Conservation (phyloP, 2,113 vertebrate species). For the Mastomys coucha region DNA sequence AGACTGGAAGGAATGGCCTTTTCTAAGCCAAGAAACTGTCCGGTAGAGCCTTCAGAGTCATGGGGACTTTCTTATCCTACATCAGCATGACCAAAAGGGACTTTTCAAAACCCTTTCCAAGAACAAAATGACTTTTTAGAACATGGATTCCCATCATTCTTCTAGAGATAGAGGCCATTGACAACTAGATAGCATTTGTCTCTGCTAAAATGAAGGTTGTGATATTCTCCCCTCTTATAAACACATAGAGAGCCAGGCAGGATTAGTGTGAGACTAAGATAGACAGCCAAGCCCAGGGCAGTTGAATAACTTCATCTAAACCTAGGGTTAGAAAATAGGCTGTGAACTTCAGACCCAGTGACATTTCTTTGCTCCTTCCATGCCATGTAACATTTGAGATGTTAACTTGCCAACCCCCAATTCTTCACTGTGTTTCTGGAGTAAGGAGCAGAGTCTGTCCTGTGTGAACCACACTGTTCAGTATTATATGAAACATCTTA, state of each 20-base stretch:
- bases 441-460: background rate
- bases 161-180: background rate
- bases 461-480: slow-evolving; percentile 27
- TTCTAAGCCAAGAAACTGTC: slow-evolving; percentile 61
- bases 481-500: slow-evolving; percentile 43
- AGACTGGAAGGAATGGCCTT: background rate
- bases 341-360: background rate
- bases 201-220: background rate
- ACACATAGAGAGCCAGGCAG: background rate
- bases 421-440: slow-evolving; percentile 19
- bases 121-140: slow-evolving; percentile 54
- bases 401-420: background rate
- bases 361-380: background rate
- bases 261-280: background rate
- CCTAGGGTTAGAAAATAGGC: background rate
- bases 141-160: slow-evolving; percentile 11
- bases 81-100: background rate
- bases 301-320: slow-evolving; percentile 27
- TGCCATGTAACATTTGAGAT: background rate
- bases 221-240: background rate
- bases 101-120: slow-evolving; percentile 62
- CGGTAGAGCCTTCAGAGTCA: background rate
- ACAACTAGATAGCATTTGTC: background rate
- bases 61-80: slow-evolving; percentile 5
- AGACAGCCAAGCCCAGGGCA: background rate